Evolutionary conservation across 2,113 vertebrate genomes (phyloP).

Genomic region (Hypanus sabinus): DNA sequence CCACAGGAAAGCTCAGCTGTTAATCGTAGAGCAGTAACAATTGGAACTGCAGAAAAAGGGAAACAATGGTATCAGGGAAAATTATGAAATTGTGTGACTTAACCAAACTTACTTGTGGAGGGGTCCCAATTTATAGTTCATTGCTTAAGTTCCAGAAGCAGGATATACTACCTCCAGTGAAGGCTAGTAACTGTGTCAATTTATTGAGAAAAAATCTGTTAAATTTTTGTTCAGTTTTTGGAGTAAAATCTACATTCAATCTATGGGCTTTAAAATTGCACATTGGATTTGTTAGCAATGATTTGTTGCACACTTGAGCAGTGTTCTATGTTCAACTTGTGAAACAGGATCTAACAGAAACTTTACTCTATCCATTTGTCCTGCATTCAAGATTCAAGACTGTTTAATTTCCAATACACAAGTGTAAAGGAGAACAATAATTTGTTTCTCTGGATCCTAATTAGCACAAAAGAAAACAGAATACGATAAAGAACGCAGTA

Average conservation of each 20-base stretch:
- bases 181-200: neutral
- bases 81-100: too few species aligned
- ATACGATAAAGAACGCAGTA: too few species aligned
- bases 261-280: neutral
- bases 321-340: neutral
- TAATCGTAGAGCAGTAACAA: too few species aligned
- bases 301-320: neutral
- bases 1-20: too few species aligned
- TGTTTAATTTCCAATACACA: too few species aligned
- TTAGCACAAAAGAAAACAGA: too few species aligned
- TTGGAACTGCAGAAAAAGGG: too few species aligned
- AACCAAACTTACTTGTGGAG: neutral
- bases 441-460: too few species aligned
- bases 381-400: neutral
- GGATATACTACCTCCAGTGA: neutral
- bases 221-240: neutral
- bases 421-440: too few species aligned
- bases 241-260: neutral
- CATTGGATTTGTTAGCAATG: neutral
- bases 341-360: neutral
- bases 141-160: neutral
- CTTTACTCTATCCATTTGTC: neutral
- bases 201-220: neutral
- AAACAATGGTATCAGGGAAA: too few species aligned
- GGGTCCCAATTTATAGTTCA: neutral